phyloP scores from a whole-genome alignment of 2,888 invertebrate species.

The Aromia moschata region DNA sequence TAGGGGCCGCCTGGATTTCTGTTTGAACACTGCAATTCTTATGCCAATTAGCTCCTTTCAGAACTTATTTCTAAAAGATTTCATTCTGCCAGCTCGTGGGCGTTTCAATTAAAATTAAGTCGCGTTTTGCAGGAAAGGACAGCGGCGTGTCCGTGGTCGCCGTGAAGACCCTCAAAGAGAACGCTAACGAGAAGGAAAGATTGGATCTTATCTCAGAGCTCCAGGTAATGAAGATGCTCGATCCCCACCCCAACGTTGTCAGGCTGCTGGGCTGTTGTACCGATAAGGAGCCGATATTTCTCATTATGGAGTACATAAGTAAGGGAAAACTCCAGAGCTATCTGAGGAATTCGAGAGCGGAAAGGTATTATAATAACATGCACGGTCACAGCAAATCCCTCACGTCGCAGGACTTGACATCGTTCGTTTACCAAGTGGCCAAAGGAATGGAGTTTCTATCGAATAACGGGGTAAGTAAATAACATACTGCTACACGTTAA shows the following conservation, averaged over 20 bases:
- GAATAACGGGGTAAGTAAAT: constrained; percentile 77
- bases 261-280: constrained; percentile 89
- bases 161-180: constrained; percentile 94
- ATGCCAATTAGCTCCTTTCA: not conserved
- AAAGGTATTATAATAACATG: constrained; percentile 82
- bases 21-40: no score
- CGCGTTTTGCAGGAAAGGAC: constrained; percentile 66
- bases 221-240: constrained; percentile 90
- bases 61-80: not conserved
- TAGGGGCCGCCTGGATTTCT: no score
- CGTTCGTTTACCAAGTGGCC: constrained; percentile 91
- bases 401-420: constrained; percentile 86
- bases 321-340: constrained; percentile 91
- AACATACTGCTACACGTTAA: no score
- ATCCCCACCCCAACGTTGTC: constrained; percentile 91
- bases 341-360: constrained; percentile 84
- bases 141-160: constrained; percentile 82
- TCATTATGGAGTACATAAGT: constrained; percentile 91
- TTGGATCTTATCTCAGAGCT: constrained; percentile 88
- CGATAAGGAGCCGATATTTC: constrained; percentile 89
- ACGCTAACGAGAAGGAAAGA: constrained; percentile 87
- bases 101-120: constrained; percentile 3
- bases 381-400: constrained; percentile 80
- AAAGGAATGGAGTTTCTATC: constrained; percentile 89
- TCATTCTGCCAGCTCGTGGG: not conserved